These are phyloP conservation scores for Pocillopora damicornis DNA, from an alignment of 64 coral and sea anemone genomes.

Conservation along the genomic window DNA sequence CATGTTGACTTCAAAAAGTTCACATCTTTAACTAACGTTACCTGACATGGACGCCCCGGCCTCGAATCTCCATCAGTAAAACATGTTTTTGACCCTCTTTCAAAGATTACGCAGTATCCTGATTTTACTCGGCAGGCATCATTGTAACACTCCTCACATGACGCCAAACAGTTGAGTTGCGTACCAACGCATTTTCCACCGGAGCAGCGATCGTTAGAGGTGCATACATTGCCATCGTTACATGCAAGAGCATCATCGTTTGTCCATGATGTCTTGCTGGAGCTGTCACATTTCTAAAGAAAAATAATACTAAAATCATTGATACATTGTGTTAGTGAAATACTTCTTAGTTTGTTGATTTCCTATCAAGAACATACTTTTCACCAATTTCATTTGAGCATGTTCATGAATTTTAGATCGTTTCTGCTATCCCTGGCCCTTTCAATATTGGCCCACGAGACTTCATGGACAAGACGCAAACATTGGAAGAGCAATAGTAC, in stretches of 20 bases:
- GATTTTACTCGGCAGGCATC: conserved; percentile 41
- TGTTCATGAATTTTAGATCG: no score
- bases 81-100: conserved; percentile 33
- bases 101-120: conserved; percentile 59
- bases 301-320: background rate
- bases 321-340: background rate
- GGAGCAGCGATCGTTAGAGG: conserved; percentile 61
- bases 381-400: no score
- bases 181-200: conserved; percentile 61
- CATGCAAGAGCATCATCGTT: conserved; percentile 46
- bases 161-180: conserved; percentile 44
- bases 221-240: conserved; percentile 49
- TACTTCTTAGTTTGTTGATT: no score
- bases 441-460: no score
- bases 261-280: conserved; percentile 23
- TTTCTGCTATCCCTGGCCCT: no score
- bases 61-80: conserved; percentile 39
- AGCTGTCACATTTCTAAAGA: conserved; percentile 40
- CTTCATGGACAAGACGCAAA: no score
- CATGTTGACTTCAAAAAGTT: no score
- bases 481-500: no score
- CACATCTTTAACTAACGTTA: background rate
- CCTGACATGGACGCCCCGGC: conserved; percentile 66
- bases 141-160: conserved; percentile 68
- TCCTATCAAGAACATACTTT: no score